Evolutionary conservation across 2,113 vertebrate species (phyloP).

Genomic region (Callopanchax toddi): DNA sequence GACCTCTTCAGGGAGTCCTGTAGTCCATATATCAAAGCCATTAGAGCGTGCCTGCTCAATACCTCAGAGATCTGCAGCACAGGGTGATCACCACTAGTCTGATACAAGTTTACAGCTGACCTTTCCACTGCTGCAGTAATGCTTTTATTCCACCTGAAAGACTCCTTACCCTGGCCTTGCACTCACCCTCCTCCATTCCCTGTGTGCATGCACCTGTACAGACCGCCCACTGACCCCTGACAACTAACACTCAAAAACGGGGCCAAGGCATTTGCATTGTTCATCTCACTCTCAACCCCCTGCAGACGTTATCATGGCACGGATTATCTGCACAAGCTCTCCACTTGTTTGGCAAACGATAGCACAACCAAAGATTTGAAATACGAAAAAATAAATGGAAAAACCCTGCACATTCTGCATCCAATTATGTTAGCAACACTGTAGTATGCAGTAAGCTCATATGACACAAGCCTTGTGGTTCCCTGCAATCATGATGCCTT

Average conservation of each 20-base stretch:
- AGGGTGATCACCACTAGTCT: conserved; percentile 82
- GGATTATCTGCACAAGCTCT: conserved; percentile 37
- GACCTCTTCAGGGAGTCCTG: conserved; percentile 79
- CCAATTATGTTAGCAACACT: conserved; percentile 8
- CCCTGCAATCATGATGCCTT: conserved; percentile 58
- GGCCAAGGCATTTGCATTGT: conserved; percentile 31
- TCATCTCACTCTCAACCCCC: conserved; percentile 34
- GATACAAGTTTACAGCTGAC: conserved; percentile 82
- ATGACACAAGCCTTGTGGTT: conserved; percentile 16
- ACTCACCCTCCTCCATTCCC: conserved; percentile 38
- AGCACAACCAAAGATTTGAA: conserved; percentile 18
- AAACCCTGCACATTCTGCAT: conserved; percentile 11
- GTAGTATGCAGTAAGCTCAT: conserved; percentile 16
- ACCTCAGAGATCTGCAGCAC: conserved; percentile 79
- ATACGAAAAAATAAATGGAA: not conserved
- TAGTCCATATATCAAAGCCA: conserved; percentile 80
- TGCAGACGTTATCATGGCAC: conserved; percentile 23
- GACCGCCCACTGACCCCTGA: conserved; percentile 38
- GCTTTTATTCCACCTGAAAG: conserved; percentile 79
- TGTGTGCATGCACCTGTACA: conserved; percentile 6
- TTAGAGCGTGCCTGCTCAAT: conserved; percentile 80
- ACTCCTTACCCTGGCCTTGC: conserved; percentile 46
- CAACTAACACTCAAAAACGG: conserved; percentile 50
- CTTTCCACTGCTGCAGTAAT: conserved; percentile 76
- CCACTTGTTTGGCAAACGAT: conserved; percentile 17